phyloP scores from a whole-genome alignment of 2,888 invertebrate species.

The Acheta domesticus region DNA sequence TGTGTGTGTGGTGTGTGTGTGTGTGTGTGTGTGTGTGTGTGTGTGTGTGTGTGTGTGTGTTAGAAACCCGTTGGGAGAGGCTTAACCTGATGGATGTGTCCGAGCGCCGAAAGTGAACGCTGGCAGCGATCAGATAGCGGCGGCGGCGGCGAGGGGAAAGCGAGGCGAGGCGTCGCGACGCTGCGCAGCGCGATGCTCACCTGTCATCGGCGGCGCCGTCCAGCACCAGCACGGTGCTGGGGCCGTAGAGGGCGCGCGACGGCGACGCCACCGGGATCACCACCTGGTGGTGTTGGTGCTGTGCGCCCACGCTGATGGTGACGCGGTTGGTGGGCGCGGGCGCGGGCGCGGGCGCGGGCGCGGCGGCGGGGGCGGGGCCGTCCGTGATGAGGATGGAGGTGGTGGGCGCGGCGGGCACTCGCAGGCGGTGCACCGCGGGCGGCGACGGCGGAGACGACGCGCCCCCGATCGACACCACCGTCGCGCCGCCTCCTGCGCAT shows the following conservation, averaged over 20 bases:
- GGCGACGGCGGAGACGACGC: slow-evolving; percentile 40
- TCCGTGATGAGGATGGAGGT: slow-evolving; percentile 63
- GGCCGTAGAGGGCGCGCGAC: slow-evolving; percentile 20
- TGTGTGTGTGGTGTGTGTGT: too few relatives aligned
- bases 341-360: neutral
- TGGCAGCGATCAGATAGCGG: too few relatives aligned
- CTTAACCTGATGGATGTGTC: too few relatives aligned
- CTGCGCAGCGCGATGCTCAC: too few relatives aligned
- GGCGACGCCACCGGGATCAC: slow-evolving; percentile 32
- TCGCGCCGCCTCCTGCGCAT: neutral
- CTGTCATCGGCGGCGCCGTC: neutral
- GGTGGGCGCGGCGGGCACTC: slow-evolving; percentile 55
- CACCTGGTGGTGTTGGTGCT: slow-evolving; percentile 19
- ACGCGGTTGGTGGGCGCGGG: slow-evolving; percentile 46
- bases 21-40: too few relatives aligned
- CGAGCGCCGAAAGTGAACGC: too few relatives aligned
- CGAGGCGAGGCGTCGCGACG: too few relatives aligned
- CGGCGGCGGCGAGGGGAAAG: too few relatives aligned
- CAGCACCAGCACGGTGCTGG: slow-evolving; percentile 24
- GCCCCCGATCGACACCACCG: neutral
- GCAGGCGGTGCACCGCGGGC: slow-evolving; percentile 46
- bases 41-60: too few relatives aligned
- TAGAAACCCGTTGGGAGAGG: too few relatives aligned
- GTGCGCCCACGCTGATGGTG: slow-evolving; percentile 49
- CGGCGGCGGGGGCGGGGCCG: slow-evolving; percentile 50